These are phyloP conservation scores for Apodemia duryi DNA, from an alignment of 2,888 invertebrate genomes.

Conservation along the genomic window DNA sequence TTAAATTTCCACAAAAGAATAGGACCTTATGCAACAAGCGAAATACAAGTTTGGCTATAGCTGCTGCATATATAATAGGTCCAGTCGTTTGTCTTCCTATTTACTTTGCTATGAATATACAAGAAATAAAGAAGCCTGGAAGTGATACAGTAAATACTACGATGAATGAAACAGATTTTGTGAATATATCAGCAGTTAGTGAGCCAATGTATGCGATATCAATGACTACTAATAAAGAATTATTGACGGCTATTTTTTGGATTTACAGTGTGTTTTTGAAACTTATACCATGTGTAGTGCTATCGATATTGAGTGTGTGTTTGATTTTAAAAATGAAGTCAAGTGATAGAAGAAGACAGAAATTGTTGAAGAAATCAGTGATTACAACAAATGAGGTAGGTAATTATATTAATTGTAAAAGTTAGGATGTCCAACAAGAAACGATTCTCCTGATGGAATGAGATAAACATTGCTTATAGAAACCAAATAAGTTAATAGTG, in stretches of 20 bases:
- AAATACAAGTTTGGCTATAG: conserved; percentile 87
- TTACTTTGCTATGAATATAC: conserved; percentile 87
- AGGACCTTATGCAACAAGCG: conserved; percentile 89
- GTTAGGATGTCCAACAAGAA: too few relatives aligned
- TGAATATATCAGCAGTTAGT: conserved; percentile 39
- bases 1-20: conserved; percentile 91
- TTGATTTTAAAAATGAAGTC: conserved; percentile 88
- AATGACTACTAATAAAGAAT: conserved; percentile 81
- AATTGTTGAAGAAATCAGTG: conserved; percentile 77
- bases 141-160: conserved; percentile 42
- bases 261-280: conserved; percentile 96
- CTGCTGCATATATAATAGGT: conserved; percentile 88
- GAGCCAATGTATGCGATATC: conserved; percentile 83
- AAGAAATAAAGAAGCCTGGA: conserved; percentile 48
- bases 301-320: conserved; percentile 89
- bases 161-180: conserved; percentile 40
- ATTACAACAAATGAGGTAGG: conserved; percentile 62
- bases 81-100: conserved; percentile 91
- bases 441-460: too few relatives aligned
- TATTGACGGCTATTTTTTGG: conserved; percentile 89
- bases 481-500: too few relatives aligned
- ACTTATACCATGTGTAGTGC: conserved; percentile 91
- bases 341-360: conserved; percentile 87
- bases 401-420: too few relatives aligned
- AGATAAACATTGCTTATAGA: too few relatives aligned